Evolutionary conservation across 2,888 invertebrate species (phyloP).

Genomic region (Siphlonurus alternatus): DNA sequence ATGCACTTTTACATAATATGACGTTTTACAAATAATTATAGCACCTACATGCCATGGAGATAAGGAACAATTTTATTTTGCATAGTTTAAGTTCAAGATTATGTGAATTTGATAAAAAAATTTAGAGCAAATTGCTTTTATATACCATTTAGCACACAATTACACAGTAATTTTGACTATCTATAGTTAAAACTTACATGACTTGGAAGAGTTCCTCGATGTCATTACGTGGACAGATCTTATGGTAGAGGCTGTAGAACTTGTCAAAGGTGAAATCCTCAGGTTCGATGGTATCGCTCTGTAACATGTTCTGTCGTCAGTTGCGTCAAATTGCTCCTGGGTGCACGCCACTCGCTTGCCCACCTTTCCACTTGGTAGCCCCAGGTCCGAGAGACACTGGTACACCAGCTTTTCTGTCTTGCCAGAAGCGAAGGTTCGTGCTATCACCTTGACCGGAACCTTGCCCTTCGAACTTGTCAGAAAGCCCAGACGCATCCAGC

Average conservation of each 20-base stretch:
- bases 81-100: too few species aligned
- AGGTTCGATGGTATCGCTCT: slow-evolving; percentile 88
- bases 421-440: slow-evolving; percentile 97
- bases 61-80: too few species aligned
- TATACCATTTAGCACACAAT: too few species aligned
- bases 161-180: background rate
- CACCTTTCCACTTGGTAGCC: slow-evolving; percentile 79
- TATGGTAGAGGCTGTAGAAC: slow-evolving; percentile 95
- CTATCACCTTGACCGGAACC: slow-evolving; percentile 92
- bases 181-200: slow-evolving; percentile 50
- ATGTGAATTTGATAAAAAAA: too few species aligned
- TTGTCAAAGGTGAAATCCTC: slow-evolving; percentile 95
- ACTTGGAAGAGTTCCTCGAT: slow-evolving; percentile 94
- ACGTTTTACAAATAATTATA: too few species aligned
- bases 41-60: too few species aligned
- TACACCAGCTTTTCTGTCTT: slow-evolving; percentile 97
- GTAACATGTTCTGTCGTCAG: slow-evolving; percentile 20
- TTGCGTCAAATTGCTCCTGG: too few species aligned
- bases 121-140: too few species aligned
- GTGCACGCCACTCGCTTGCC: too few species aligned
- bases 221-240: slow-evolving; percentile 96
- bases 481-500: slow-evolving; percentile 97
- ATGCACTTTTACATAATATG: too few species aligned
- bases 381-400: slow-evolving; percentile 86
- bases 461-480: slow-evolving; percentile 85